phyloP scores from a whole-genome alignment of 2,113 vertebrate species.

The Anhinga rufa region DNA sequence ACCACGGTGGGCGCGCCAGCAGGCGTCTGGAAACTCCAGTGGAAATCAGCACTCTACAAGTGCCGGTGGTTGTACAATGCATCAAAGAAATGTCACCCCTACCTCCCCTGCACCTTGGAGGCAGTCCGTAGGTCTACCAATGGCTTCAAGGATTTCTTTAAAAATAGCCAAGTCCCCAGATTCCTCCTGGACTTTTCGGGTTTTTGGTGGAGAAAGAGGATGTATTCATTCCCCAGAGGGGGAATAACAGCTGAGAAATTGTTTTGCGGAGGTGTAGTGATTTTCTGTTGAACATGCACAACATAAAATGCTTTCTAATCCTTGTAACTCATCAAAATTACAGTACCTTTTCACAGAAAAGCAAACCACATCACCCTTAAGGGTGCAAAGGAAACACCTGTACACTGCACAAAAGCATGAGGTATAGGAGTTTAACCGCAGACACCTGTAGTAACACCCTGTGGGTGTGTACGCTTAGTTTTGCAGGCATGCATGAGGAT shows the following conservation, averaged over 20 bases:
- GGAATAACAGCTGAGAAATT: neutral
- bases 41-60: rapidly evolving
- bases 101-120: neutral
- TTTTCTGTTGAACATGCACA: neutral
- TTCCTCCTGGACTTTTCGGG: neutral
- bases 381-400: neutral
- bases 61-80: rapidly evolving
- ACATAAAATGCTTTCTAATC: neutral
- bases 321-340: neutral
- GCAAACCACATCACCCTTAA: neutral
- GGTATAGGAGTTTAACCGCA: neutral
- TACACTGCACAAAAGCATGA: neutral
- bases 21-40: neutral
- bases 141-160: neutral
- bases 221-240: neutral
- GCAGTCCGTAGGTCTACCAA: neutral
- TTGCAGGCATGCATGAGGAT: neutral
- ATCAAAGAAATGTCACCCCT: neutral
- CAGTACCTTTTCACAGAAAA: neutral
- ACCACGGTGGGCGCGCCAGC: neutral
- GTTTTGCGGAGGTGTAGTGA: neutral
- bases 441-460: neutral
- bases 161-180: neutral
- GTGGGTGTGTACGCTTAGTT: rapidly evolving
- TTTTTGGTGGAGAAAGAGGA: neutral